phyloP scores from a whole-genome alignment of 2,113 vertebrate species.

The Phoenicopterus ruber region DNA sequence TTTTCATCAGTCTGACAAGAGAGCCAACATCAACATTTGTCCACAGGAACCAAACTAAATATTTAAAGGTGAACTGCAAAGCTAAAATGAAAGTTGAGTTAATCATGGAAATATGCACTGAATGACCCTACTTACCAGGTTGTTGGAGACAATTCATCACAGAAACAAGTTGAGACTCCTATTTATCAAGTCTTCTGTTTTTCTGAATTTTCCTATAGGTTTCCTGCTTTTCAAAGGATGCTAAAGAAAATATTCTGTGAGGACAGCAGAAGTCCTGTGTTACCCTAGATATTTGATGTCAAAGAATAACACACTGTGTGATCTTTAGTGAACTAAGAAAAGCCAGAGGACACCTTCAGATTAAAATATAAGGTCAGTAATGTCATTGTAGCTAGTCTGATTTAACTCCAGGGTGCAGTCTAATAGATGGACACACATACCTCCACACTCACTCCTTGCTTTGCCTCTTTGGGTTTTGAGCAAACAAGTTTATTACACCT shows the following conservation, averaged over 20 bases:
- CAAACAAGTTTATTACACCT: not conserved
- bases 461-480: not conserved
- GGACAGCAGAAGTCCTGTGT: not conserved
- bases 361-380: not conserved
- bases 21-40: conserved; percentile 70
- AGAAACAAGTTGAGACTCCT: conserved; percentile 13
- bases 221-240: not conserved
- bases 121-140: conserved; percentile 50
- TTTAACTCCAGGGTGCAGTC: not conserved
- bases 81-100: conserved; percentile 66
- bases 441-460: not conserved
- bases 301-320: not conserved
- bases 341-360: not conserved
- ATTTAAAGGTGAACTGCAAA: conserved; percentile 68
- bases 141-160: conserved; percentile 47
- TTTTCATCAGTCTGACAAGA: conserved; percentile 60
- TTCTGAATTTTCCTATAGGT: not conserved
- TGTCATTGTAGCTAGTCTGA: not conserved
- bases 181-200: conserved; percentile 11
- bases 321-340: not conserved
- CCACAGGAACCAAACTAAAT: conserved; percentile 68
- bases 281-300: not conserved
- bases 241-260: not conserved
- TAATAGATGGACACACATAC: not conserved
- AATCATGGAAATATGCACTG: conserved; percentile 63